A percentile compares a stretch with the other conserved stretches of the same genome.
phyloP scores from a whole-genome alignment of 2,113 vertebrate species.

The Chauna torquata region DNA sequence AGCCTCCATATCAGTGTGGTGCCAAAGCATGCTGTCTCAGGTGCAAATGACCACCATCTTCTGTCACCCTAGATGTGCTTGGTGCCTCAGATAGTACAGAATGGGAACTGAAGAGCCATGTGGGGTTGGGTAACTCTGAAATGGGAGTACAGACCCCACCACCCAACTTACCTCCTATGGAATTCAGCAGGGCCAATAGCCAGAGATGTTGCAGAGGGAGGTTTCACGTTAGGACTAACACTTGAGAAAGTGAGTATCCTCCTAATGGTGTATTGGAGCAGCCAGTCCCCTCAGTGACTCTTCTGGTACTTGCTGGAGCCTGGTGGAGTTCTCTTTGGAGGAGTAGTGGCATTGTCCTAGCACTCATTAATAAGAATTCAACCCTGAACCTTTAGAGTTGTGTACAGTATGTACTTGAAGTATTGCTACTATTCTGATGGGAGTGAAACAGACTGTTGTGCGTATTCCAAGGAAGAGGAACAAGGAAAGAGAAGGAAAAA shows the following conservation, averaged over 20 bases:
- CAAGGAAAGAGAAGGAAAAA: background rate
- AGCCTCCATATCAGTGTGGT: background rate
- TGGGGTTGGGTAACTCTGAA: background rate
- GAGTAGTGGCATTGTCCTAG: background rate
- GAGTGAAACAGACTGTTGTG: background rate
- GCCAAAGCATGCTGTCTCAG: background rate
- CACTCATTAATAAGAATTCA: background rate
- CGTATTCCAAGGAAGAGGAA: background rate
- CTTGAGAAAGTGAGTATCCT: background rate
- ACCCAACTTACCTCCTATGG: background rate
- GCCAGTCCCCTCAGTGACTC: background rate
- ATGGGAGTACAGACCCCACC: background rate
- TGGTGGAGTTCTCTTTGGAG: background rate
- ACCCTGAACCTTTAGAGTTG: background rate
- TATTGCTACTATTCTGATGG: background rate
- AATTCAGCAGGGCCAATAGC: background rate
- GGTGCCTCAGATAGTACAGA: background rate
- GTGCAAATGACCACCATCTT: background rate
- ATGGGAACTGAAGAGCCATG: background rate
- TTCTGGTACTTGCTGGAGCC: background rate
- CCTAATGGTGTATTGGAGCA: background rate
- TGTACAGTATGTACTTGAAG: background rate
- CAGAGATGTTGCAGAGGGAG: background rate
- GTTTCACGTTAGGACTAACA: background rate
- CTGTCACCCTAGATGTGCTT: background rate